These are phyloP conservation scores for Mergus octosetaceus DNA, from an alignment of 2,797 vertebrate genomes.

Conservation along the genomic window DNA sequence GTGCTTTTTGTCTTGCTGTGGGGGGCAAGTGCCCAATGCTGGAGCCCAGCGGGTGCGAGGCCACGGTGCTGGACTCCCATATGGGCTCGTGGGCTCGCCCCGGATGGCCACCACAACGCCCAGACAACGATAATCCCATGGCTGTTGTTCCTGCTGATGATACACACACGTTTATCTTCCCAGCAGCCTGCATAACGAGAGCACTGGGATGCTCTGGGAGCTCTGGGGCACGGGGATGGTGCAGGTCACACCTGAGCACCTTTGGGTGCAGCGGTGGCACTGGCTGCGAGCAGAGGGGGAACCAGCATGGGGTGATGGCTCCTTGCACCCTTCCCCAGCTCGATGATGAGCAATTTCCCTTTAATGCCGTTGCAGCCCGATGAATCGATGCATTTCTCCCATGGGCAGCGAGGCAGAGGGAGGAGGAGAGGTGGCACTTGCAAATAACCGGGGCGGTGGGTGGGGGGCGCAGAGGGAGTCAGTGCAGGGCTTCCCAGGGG, in stretches of 20 bases:
- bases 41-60: too few species aligned
- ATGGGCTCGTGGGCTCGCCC: too few species aligned
- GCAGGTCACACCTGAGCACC: too few species aligned
- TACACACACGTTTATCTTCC: too few species aligned
- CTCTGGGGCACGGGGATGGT: too few species aligned
- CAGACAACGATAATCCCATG: too few species aligned
- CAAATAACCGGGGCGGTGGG: slow-evolving; percentile 42
- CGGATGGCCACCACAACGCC: too few species aligned
- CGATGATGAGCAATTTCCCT: neutral
- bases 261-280: neutral
- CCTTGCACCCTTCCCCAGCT: neutral
- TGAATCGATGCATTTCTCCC: neutral
- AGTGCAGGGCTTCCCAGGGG: neutral
- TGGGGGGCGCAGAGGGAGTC: neutral
- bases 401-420: neutral
- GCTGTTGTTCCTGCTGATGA: too few species aligned
- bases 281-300: neutral
- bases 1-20: fast-evolving
- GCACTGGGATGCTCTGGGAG: too few species aligned
- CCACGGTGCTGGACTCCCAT: too few species aligned
- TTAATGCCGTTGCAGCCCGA: neutral
- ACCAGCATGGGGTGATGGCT: neutral
- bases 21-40: neutral
- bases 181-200: too few species aligned
- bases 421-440: slow-evolving; percentile 12